Base-by-base conservation (phyloP, 2,888 invertebrate species). In the Mimas tiliae region DNA sequence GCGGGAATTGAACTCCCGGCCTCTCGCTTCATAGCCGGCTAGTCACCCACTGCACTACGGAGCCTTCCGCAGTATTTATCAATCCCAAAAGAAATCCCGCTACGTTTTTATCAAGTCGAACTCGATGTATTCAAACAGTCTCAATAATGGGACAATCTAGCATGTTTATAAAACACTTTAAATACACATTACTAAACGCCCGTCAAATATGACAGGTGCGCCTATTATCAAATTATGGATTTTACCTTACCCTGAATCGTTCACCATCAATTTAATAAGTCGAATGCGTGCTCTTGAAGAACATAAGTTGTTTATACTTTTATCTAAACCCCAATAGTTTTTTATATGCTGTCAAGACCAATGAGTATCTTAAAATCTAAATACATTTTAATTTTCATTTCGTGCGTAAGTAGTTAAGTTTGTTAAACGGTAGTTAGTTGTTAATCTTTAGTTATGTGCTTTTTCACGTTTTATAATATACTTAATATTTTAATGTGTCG, bases 171-270 rank as follows among this genome's bases (percentile, higher is more conserved):
- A 55, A 58, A 19, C 12, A 12, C 16, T 58, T 58, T 58, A 58
- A 58, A 58, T 19, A 58, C 19, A 58, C 70, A 67, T 66, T 64
- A 67, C 68, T 72, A 68, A 66, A 74, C 71, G 71, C 72, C 69
- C 63, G 74, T 78, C 74, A 76, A 63, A 69, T 65, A 66, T 64
- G 75, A 74, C 78, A 74, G 69, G 62, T 66, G 66, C 27, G 27
- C 42, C 45, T 70, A 69, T 70, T 70, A 74, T 70, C 71, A 67
- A 69, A 71, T 80, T 70, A 81, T 81, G 73, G 73, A 74, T 51
- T 72, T 70, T 72, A 69, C 69, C 68, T 70, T 71, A 70, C 71
- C 70, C 75, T 69, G 69, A 74, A 77, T 75, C 69, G 72, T 71
- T 74, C 67, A 66, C 65, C 68, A 71, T 76, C 69, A 72, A 67